Percentiles rank a stretch among this genome's conserved stretches.
phyloP scores from a whole-genome alignment of 2,113 vertebrate genomes.

The Vidua chalybeata region DNA sequence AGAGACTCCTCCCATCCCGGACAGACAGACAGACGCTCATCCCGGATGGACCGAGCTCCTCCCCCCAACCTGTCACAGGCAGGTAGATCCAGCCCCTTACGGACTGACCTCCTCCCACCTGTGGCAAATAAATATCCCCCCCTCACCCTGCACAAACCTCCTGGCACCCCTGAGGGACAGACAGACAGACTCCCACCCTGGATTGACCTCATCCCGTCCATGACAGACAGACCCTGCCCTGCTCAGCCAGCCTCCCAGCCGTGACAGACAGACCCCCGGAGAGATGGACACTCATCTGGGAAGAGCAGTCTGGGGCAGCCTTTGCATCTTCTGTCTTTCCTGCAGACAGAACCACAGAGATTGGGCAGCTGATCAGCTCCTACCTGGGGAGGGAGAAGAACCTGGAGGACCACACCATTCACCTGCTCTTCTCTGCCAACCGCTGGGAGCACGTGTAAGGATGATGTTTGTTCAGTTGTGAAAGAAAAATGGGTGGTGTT shows the following conservation, averaged over 20 bases:
- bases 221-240: accelerated
- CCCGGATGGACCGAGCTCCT: accelerated
- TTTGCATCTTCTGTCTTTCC: background rate
- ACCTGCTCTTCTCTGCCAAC: constrained; percentile 95
- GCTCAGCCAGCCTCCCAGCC: too few relatives aligned
- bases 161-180: background rate
- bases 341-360: constrained; percentile 88
- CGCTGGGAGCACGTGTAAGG: constrained; percentile 94
- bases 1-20: accelerated
- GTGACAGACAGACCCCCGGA: accelerated
- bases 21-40: too few relatives aligned
- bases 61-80: background rate
- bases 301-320: accelerated
- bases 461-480: background rate
- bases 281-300: background rate
- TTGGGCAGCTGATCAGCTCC: constrained; percentile 85
- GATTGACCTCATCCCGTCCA: accelerated
- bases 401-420: constrained; percentile 90
- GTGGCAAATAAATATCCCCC: background rate
- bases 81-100: background rate
- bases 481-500: accelerated
- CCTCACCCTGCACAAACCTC: too few relatives aligned
- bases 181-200: too few relatives aligned
- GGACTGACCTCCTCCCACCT: background rate
- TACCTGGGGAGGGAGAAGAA: constrained; percentile 88